phyloP scores from a whole-genome alignment of 2,113 vertebrate species.

The Suncus etruscus region DNA sequence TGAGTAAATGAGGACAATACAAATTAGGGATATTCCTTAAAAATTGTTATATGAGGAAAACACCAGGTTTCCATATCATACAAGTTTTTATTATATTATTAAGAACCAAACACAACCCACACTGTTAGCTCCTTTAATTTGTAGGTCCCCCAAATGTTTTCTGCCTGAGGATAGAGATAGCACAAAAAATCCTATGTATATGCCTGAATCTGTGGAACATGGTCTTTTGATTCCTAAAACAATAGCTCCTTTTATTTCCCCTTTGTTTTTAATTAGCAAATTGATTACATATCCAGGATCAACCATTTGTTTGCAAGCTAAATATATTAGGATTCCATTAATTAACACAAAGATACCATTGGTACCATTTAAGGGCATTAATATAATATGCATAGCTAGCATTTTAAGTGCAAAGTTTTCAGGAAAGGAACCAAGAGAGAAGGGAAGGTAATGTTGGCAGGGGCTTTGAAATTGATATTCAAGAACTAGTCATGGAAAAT shows the following conservation, averaged over 20 bases:
- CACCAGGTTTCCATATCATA: background rate
- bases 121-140: background rate
- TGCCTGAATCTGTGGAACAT: background rate
- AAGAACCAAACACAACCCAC: background rate
- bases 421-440: background rate
- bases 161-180: background rate
- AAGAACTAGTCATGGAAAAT: constrained; percentile 39
- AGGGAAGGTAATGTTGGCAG: background rate
- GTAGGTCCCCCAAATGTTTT: constrained; percentile 38
- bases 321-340: background rate
- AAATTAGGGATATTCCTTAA: background rate
- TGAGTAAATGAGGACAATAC: background rate
- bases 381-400: background rate
- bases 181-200: background rate
- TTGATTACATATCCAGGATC: constrained; percentile 74
- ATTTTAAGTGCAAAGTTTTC: constrained; percentile 4
- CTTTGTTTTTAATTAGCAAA: constrained; percentile 75
- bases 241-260: background rate
- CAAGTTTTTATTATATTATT: background rate
- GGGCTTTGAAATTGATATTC: constrained; percentile 57
- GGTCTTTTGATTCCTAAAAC: background rate
- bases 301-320: constrained; percentile 71
- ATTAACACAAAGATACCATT: background rate
- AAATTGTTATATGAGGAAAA: background rate
- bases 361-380: background rate